These are phyloP conservation scores for Syngnathus scovelli DNA, from an alignment of 2,113 vertebrate species.

Conservation along the genomic window DNA sequence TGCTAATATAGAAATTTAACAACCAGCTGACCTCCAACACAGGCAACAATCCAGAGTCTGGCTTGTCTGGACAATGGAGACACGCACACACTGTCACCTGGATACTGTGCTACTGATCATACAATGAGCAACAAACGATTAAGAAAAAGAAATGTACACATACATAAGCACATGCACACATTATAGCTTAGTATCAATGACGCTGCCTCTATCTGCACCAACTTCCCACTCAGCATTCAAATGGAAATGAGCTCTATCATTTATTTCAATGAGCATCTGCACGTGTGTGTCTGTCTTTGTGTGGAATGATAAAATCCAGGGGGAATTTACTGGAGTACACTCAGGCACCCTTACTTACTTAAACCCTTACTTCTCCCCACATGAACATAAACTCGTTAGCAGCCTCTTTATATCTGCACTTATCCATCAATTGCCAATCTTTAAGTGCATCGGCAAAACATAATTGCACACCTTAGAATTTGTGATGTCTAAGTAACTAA, in stretches of 20 bases:
- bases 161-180: conserved; percentile 5
- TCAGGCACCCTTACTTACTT: conserved; percentile 4
- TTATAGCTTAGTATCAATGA: conserved; percentile 16
- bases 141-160: neutral
- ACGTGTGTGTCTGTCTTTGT: conserved; percentile 7
- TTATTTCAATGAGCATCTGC: conserved; percentile 57
- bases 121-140: neutral
- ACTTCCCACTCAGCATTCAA: conserved; percentile 53
- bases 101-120: neutral
- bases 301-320: neutral
- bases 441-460: conserved; percentile 28
- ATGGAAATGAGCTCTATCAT: conserved; percentile 55
- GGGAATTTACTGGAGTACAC: conserved; percentile 31
- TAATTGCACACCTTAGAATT: conserved; percentile 15
- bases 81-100: conserved; percentile 3
- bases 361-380: conserved; percentile 23
- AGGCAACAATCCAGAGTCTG: conserved; percentile 14
- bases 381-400: conserved; percentile 35
- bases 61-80: neutral
- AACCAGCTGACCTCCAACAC: conserved; percentile 18
- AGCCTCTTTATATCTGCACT: conserved; percentile 37
- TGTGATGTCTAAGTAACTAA: conserved; percentile 14
- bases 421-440: conserved; percentile 34
- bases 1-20: conserved; percentile 25
- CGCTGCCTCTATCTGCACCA: conserved; percentile 18